A percentile compares a stretch with the other conserved stretches of the same genome.
These are phyloP conservation scores for Pogonognathellus flavescens DNA, from an alignment of 1,140 invertebrate species.

Conservation along the genomic window DNA sequence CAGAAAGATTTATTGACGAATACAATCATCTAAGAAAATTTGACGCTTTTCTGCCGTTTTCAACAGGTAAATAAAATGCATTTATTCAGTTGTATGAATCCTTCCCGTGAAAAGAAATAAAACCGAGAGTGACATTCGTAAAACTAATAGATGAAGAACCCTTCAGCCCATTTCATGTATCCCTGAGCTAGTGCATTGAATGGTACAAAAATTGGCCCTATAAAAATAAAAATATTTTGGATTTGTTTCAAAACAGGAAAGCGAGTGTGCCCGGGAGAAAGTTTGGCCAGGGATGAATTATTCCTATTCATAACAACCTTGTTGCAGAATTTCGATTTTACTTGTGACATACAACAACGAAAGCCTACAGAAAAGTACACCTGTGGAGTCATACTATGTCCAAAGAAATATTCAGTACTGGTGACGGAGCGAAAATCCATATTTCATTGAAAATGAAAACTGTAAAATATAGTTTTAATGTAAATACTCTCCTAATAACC, in stretches of 20 bases:
- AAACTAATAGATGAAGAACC: background rate
- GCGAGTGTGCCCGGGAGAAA: constrained; percentile 65
- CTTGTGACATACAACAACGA: background rate
- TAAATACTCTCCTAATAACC: no score
- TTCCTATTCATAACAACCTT: constrained; percentile 63
- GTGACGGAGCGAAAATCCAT: background rate
- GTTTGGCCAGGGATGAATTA: constrained; percentile 62
- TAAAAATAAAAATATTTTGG: no score
- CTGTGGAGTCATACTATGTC: constrained; percentile 62
- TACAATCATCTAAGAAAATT: constrained; percentile 76
- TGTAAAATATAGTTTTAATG: no score
- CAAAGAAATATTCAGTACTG: constrained; percentile 54
- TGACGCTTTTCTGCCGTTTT: constrained; percentile 71
- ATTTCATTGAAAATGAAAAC: no score
- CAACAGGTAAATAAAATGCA: constrained; percentile 59
- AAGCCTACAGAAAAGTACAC: constrained; percentile 57
- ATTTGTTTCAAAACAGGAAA: constrained; percentile 56
- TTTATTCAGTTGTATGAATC: background rate
- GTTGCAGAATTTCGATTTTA: constrained; percentile 62
- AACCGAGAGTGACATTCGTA: background rate
- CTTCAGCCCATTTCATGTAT: no score
- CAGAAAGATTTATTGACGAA: constrained; percentile 81
- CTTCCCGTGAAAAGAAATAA: background rate
- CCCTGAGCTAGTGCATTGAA: no score
- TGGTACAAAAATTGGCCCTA: no score